Evolutionary conservation across 2,113 vertebrate genomes (phyloP).

Genomic region (Romanogobio albipinnatus): DNA sequence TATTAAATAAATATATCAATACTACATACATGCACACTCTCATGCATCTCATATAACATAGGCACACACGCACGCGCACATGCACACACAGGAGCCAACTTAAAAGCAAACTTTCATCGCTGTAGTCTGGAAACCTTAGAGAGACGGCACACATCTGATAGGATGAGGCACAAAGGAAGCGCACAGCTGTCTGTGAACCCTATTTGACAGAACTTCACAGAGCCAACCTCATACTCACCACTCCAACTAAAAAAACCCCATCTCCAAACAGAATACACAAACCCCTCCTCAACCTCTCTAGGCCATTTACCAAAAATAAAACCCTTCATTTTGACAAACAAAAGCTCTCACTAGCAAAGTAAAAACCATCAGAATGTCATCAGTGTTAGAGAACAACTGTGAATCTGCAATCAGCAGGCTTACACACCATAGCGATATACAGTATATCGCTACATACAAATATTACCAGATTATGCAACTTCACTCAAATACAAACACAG

Average conservation of each 20-base stretch:
- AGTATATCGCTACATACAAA: background rate
- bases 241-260: background rate
- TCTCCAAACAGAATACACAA: conserved; percentile 25
- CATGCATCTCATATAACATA: background rate
- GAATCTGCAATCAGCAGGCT: background rate
- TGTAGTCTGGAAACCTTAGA: conserved; percentile 33
- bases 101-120: conserved; percentile 39
- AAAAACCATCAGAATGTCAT: conserved; percentile 13
- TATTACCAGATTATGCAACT: conserved; percentile 25
- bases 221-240: conserved; percentile 9
- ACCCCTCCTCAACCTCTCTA: background rate
- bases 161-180: conserved; percentile 3
- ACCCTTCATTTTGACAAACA: background rate
- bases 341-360: background rate
- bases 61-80: conserved; percentile 33
- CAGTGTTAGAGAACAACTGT: background rate
- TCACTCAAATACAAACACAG: conserved; percentile 18
- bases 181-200: background rate
- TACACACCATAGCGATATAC: background rate
- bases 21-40: background rate
- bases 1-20: too few species aligned
- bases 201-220: conserved; percentile 37
- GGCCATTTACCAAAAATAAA: conserved; percentile 26
- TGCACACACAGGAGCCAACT: conserved; percentile 26
- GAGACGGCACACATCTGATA: conserved; percentile 37